These are phyloP conservation scores for Pollenia griseotomentosa DNA, from an alignment of 2,888 invertebrate species.

Conservation along the genomic window DNA sequence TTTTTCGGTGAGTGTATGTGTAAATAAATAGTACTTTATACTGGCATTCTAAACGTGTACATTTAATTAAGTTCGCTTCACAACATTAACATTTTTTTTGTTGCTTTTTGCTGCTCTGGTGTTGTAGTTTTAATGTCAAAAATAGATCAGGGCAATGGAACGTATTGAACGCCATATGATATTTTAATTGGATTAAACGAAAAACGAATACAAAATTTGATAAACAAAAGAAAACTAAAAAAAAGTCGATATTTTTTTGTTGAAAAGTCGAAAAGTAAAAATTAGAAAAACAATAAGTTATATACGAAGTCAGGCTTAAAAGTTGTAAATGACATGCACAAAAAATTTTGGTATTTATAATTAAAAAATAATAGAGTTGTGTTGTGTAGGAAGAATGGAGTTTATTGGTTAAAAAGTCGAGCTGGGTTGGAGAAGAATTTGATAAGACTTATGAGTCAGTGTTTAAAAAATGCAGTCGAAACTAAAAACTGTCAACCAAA, in stretches of 20 bases:
- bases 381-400: no score
- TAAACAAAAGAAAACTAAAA: slow-evolving; percentile 2
- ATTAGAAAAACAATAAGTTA: background rate
- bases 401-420: no score
- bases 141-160: slow-evolving; percentile 24
- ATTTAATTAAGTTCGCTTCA: slow-evolving; percentile 65
- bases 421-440: no score
- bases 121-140: background rate
- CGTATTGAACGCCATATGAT: slow-evolving; percentile 53
- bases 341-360: no score
- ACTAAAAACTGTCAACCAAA: no score
- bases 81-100: slow-evolving; percentile 29
- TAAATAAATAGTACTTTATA: background rate
- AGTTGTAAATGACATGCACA: no score
- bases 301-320: no score
- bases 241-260: background rate
- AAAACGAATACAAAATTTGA: slow-evolving; percentile 23
- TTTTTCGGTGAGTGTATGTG: background rate
- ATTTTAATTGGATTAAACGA: slow-evolving; percentile 66
- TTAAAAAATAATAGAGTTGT: no score
- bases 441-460: no score
- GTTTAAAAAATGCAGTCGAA: no score
- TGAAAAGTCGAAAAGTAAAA: no score
- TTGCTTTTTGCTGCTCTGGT: background rate
- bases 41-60: slow-evolving; percentile 48